Evolutionary conservation across 2,113 vertebrate genomes (phyloP), one percentile per base, ranked within the genome.

Genomic region (Antigone vipio): DNA sequence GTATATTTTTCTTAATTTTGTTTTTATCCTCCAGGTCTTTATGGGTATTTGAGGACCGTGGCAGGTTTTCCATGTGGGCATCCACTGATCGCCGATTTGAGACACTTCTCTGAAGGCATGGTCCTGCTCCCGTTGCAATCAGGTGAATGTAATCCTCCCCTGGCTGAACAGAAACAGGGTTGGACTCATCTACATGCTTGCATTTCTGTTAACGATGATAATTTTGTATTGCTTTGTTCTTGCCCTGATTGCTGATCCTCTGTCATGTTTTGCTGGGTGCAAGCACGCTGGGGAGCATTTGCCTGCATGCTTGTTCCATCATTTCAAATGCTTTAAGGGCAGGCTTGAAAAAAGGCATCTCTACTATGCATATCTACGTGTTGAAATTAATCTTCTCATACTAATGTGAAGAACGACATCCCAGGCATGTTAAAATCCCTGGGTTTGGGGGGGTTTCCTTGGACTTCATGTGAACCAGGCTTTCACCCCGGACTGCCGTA

Each of bases 31-130:
- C 53, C 8, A 16, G 10, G 35, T 21, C 19, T 50, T 20, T 4
- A 6, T 0, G 2, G 29, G 52, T 59, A 4, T 42, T 40, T 35
- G 30, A 32, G 44, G 24, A 34, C 16, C 0, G 21, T 8, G 56
- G 12, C 16, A 38, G 53, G 16, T 9, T 78, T 56, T 38, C 64
- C 9, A 5, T 1, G 16, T 12, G 15, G 17, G 26, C 60, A 11
- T 14, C 38, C 10, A 1, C 0, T 20, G 56, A 9, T 9, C 53
- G 17, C 32, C 24, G 10, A 5, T 15, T 12, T 9, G 56, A 20
- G 45, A 23, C 15, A 3, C 7, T 15, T 9, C 17, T 58, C 71
- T 35, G 27, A 66, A 47, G 64, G 7, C 42, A 6, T 0, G 4
- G 49, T 38, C 35, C 35, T 56, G 29, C 32, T 38, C 7, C 6